Conservation (phyloP, 2,888 invertebrate species). For the Barypeithes pellucidus region DNA sequence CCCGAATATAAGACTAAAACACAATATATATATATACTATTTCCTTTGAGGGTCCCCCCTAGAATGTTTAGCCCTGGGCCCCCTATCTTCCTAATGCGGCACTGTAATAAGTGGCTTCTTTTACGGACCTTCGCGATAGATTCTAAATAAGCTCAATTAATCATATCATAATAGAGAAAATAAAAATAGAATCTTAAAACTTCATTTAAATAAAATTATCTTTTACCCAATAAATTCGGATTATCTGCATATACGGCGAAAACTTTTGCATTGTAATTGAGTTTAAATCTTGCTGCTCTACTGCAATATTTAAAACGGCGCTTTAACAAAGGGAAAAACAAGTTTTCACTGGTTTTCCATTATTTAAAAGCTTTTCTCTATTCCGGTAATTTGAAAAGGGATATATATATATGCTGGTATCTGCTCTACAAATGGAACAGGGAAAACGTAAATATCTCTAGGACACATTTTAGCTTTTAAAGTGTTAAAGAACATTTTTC, state of each 20-base stretch:
- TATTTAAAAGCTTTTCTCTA: slow-evolving; percentile 24
- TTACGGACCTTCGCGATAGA: too few species aligned
- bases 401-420: neutral
- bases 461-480: neutral
- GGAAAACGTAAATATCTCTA: neutral
- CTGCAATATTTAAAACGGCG: neutral
- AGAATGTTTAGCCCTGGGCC: too few species aligned
- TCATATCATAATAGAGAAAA: too few species aligned
- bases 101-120: too few species aligned
- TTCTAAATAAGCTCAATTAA: too few species aligned
- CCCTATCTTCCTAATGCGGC: too few species aligned
- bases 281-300: slow-evolving; percentile 11
- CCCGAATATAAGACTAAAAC: too few species aligned
- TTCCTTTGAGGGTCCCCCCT: too few species aligned
- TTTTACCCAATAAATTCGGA: neutral
- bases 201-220: neutral
- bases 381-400: slow-evolving; percentile 3
- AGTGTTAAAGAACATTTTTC: too few species aligned
- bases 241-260: neutral
- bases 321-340: slow-evolving; percentile 15
- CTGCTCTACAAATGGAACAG: neutral
- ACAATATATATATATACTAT: too few species aligned
- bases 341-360: slow-evolving; percentile 22
- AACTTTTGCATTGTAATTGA: slow-evolving; percentile 22
- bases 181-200: too few species aligned